Percentiles rank a stretch among this genome's conserved stretches.
These are phyloP conservation scores for Andrena cerasifolii DNA, from an alignment of 1,140 invertebrate species.

Conservation along the genomic window DNA sequence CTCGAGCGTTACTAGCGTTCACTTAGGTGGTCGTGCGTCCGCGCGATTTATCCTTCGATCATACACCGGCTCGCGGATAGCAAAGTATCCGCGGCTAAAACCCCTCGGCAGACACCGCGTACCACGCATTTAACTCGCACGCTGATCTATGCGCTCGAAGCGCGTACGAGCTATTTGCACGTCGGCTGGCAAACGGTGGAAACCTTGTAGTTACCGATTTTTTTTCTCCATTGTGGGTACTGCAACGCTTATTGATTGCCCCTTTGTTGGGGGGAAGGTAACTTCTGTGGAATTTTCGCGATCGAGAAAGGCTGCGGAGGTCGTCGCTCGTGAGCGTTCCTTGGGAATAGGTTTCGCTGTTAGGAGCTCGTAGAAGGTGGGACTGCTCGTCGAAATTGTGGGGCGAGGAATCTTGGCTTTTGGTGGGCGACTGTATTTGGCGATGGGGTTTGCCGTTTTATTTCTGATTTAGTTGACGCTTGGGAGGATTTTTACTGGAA, in stretches of 20 bases:
- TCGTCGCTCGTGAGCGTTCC: no score
- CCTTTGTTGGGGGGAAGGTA: background rate
- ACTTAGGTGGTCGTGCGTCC: background rate
- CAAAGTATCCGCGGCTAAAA: background rate
- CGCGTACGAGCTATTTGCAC: background rate
- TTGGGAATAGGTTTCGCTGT: no score
- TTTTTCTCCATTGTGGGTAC: no score
- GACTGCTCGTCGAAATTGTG: no score
- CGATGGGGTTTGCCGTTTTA: no score
- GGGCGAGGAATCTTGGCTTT: no score
- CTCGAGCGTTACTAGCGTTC: constrained; percentile 2
- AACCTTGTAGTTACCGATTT: background rate
- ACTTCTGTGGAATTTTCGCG: background rate
- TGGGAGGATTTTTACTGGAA: no score
- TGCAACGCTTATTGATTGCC: background rate
- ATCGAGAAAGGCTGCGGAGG: background rate
- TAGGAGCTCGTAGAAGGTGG: no score
- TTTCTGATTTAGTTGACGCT: no score
- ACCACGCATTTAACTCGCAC: background rate
- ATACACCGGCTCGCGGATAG: background rate
- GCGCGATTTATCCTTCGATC: constrained; percentile 22
- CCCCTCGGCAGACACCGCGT: background rate
- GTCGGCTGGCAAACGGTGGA: background rate
- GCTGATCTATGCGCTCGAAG: background rate
- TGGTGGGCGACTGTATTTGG: no score